A percentile compares a stretch with the other conserved stretches of the same genome.
Conservation (phyloP, 2,113 vertebrate species). For the Vombatus ursinus region DNA sequence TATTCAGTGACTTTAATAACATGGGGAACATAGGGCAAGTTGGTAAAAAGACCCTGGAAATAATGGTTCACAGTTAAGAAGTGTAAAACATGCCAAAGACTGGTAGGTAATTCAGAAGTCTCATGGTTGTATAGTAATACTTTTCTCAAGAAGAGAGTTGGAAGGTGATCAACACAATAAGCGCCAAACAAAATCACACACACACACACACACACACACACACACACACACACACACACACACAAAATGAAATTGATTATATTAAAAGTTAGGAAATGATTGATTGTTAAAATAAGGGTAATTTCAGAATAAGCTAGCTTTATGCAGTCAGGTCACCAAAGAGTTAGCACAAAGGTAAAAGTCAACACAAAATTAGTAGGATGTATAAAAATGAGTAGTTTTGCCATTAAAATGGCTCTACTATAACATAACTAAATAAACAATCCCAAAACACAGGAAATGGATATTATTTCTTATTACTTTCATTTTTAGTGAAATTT, state of each 20-base stretch:
- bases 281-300: background rate
- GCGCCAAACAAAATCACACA: background rate
- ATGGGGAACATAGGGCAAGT: background rate
- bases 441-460: background rate
- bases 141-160: background rate
- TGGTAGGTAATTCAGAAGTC: background rate
- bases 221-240: background rate
- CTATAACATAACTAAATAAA: background rate
- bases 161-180: background rate
- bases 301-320: background rate
- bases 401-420: background rate
- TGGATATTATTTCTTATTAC: background rate
- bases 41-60: background rate
- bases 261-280: background rate
- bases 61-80: background rate
- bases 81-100: background rate
- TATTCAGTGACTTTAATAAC: background rate
- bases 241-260: background rate
- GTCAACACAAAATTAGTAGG: background rate
- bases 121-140: background rate
- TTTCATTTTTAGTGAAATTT: background rate
- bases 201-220: too few species aligned
- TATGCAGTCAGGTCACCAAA: background rate
- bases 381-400: background rate
- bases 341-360: background rate